Percentiles rank a stretch among this genome's conserved stretches.
Evolutionary conservation across 2,888 invertebrate species (phyloP).

Genomic region (Volucella inflata): DNA sequence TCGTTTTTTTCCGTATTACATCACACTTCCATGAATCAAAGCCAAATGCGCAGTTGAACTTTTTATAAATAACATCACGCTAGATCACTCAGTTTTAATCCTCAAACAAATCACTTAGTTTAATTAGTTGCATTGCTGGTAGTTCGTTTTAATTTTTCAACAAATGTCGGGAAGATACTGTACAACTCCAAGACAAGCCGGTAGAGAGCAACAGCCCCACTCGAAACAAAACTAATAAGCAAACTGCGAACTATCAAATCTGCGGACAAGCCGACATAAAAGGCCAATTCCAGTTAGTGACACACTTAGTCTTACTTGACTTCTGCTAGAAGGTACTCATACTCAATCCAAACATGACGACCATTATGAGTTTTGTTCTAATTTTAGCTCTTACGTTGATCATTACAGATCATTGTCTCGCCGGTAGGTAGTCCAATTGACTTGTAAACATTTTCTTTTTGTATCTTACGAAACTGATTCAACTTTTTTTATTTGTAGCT

Average conservation of each 20-base stretch:
- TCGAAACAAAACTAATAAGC: constrained; percentile 7
- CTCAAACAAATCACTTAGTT: neutral
- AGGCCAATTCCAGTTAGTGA: constrained; percentile 2
- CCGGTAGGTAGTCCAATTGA: constrained; percentile 37
- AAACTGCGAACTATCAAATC: neutral
- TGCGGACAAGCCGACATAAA: constrained; percentile 48
- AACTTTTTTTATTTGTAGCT: constrained; percentile 61
- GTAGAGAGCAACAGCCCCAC: constrained; percentile 2
- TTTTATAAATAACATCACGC: neutral
- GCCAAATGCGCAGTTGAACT: constrained; percentile 7
- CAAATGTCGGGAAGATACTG: constrained; percentile 1
- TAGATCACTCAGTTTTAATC: neutral
- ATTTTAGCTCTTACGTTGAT: constrained; percentile 47
- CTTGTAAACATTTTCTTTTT: neutral
- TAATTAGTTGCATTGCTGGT: constrained; percentile 21
- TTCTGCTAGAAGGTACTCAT: constrained; percentile 4
- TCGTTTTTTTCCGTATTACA: neutral
- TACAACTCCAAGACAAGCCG: neutral
- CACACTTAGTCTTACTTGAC: constrained; percentile 27
- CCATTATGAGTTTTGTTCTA: constrained; percentile 22
- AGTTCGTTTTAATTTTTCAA: constrained; percentile 26
- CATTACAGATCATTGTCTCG: constrained; percentile 21
- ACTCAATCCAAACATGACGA: constrained; percentile 27
- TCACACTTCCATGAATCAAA: neutral
- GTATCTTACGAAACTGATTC: neutral